Evolutionary conservation across 2,888 invertebrate genomes (phyloP).

Genomic region (Apamea anceps): DNA sequence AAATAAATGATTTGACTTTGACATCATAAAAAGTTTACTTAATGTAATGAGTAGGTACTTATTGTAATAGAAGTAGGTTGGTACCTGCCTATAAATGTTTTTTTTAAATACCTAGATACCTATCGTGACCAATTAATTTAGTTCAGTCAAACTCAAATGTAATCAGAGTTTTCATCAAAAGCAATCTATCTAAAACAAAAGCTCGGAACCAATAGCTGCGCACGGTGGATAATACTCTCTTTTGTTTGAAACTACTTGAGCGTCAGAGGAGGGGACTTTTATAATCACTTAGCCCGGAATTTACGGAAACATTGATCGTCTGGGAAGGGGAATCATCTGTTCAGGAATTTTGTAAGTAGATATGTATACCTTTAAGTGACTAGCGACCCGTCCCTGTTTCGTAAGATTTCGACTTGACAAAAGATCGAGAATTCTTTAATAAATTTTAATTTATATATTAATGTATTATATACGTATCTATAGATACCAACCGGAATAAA

Average conservation of each 20-base stretch:
- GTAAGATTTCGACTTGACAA: not conserved
- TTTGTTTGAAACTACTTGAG: conserved; percentile 70
- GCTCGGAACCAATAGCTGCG: conserved; percentile 71
- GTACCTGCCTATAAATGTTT: not conserved
- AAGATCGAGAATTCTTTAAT: not conserved
- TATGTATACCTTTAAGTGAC: not conserved
- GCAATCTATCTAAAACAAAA: conserved; percentile 61
- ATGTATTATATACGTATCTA: not conserved
- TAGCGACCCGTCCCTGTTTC: not conserved
- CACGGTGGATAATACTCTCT: conserved; percentile 64
- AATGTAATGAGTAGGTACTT: not conserved
- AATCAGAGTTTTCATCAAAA: conserved; percentile 36
- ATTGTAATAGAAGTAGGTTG: not conserved
- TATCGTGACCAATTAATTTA: conserved; percentile 15
- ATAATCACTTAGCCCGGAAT: conserved; percentile 8
- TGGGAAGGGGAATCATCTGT: not conserved
- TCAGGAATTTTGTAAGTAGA: not conserved
- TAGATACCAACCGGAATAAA: not conserved
- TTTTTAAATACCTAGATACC: not conserved
- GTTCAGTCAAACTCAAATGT: conserved; percentile 14
- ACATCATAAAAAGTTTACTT: not conserved
- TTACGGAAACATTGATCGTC: conserved; percentile 4
- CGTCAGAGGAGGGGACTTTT: conserved; percentile 53
- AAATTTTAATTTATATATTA: not conserved
- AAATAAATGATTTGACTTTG: not conserved